A percentile compares a stretch with the other conserved stretches of the same genome.
phyloP scores from a whole-genome alignment of 2,113 vertebrate species.

The Dicaeum eximium region DNA sequence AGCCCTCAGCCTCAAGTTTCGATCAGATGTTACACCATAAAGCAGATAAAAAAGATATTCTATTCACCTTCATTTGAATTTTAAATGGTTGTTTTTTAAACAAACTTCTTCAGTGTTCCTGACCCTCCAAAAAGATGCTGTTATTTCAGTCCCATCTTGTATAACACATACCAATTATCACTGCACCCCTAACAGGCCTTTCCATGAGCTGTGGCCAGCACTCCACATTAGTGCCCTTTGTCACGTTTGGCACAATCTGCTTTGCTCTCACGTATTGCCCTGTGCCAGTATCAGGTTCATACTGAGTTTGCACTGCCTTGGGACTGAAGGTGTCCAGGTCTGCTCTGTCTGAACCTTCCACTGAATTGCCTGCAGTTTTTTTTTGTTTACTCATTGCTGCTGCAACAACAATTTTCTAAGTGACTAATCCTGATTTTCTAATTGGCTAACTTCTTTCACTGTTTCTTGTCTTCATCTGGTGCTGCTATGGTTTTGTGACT shows the following conservation, averaged over 20 bases:
- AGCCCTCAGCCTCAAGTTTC: neutral
- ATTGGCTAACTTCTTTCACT: neutral
- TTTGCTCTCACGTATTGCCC: rapidly evolving
- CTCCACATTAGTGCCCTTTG: neutral
- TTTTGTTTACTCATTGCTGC: neutral
- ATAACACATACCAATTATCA: neutral
- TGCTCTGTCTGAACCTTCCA: neutral
- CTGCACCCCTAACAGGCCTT: neutral
- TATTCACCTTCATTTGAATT: neutral
- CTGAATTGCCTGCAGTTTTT: neutral
- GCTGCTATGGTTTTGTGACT: neutral
- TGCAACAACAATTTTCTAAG: neutral
- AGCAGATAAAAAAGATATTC: neutral
- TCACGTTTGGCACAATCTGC: neutral
- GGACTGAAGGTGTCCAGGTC: neutral
- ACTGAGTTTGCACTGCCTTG: neutral
- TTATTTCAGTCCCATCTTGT: neutral
- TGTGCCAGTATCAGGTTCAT: neutral
- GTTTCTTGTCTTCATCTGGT: neutral
- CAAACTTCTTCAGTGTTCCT: neutral
- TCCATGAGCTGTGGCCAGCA: neutral
- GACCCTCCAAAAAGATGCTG: neutral
- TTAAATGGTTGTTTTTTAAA: neutral
- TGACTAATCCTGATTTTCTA: neutral
- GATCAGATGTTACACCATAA: neutral